Conservation (phyloP, 2,888 invertebrate species). For the Zele albiditarsus region DNA sequence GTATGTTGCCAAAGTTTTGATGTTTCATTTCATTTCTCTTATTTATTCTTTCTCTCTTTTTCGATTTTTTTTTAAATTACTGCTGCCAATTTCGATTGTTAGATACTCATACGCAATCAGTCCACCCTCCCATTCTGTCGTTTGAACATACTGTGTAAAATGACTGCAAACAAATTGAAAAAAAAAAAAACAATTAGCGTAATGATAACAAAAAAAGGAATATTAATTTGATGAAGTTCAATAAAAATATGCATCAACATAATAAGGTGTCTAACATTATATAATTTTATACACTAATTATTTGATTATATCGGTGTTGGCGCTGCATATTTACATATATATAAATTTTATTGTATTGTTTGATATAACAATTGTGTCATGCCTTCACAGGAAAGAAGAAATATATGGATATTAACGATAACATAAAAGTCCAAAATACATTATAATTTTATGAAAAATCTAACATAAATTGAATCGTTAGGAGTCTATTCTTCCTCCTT, state of each 20-base stretch:
- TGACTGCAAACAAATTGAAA: not conserved
- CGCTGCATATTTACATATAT: not conserved
- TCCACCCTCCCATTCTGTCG: no score
- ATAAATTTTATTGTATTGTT: not conserved
- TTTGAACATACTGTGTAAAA: not conserved
- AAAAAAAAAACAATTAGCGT: not conserved
- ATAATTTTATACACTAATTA: not conserved
- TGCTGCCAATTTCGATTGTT: not conserved
- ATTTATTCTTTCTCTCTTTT: not conserved
- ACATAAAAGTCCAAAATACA: not conserved
- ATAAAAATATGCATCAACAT: not conserved
- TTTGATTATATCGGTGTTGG: not conserved
- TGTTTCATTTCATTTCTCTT: slow-evolving; percentile 33
- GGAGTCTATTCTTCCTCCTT: slow-evolving; percentile 33
- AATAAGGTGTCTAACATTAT: not conserved
- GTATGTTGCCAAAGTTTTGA: slow-evolving; percentile 69
- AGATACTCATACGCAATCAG: not conserved
- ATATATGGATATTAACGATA: not conserved
- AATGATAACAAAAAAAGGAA: not conserved
- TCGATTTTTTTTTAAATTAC: not conserved
- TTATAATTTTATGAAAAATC: not conserved
- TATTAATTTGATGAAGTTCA: not conserved
- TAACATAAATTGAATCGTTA: not conserved
- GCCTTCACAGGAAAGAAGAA: not conserved
- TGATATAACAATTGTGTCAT: not conserved